Evolutionary conservation across 2,113 vertebrate species (phyloP).

Genomic region (Zosterops pallidus): DNA sequence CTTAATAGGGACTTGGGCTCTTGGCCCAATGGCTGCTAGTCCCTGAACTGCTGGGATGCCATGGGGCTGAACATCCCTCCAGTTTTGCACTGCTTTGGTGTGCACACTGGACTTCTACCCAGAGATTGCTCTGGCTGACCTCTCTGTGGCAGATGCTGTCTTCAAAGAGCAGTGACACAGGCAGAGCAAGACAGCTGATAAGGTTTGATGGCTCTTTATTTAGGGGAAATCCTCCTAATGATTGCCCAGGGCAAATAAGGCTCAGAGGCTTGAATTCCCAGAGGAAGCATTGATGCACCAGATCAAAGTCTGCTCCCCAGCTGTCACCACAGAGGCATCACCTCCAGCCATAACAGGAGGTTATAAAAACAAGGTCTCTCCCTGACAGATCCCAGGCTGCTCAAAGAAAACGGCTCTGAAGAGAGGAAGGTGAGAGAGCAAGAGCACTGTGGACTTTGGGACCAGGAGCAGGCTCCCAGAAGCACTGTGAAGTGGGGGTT

Average conservation of each 20-base stretch:
- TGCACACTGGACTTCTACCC: background rate
- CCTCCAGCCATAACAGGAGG: conserved; percentile 45
- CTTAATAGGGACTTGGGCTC: background rate
- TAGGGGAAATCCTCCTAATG: conserved; percentile 9
- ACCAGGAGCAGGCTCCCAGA: background rate
- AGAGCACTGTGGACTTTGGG: background rate
- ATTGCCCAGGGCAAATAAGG: conserved; percentile 30
- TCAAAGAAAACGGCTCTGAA: background rate
- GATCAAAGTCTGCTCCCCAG: conserved; percentile 50
- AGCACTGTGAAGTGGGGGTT: accelerated
- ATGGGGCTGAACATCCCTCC: background rate
- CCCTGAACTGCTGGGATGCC: background rate
- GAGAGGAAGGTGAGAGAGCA: background rate
- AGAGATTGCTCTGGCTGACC: background rate
- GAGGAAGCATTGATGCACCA: background rate
- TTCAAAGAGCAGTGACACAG: background rate
- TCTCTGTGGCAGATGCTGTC: background rate
- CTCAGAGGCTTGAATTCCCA: conserved; percentile 46
- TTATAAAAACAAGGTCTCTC: conserved; percentile 43
- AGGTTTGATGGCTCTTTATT: conserved; percentile 14
- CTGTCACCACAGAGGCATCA: background rate
- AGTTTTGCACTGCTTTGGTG: background rate
- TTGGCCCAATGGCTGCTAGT: background rate
- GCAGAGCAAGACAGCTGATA: conserved; percentile 30
- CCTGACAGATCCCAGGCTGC: conserved; percentile 7